Percentiles rank a stretch among this genome's conserved stretches.
Evolutionary conservation across 2,113 vertebrate genomes (phyloP).

Genomic region (Xyliphius kryptos): DNA sequence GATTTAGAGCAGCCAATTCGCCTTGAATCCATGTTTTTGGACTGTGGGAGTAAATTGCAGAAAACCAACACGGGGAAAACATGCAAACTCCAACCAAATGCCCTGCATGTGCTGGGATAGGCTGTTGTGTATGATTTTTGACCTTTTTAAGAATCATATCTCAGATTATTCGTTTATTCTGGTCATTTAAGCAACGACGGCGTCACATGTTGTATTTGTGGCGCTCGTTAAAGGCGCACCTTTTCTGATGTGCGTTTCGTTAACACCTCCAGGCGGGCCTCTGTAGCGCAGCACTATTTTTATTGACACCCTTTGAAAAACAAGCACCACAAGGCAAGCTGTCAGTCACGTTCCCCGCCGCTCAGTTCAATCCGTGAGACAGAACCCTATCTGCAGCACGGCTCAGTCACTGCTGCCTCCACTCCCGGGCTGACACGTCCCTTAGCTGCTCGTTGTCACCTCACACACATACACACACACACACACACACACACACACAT

Average conservation of each 20-base stretch:
- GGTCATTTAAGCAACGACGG: neutral
- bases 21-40: too few species aligned
- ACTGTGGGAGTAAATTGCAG: too few species aligned
- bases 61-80: too few species aligned
- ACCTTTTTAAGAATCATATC: neutral
- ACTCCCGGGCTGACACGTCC: constrained; percentile 41
- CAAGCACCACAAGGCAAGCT: constrained; percentile 44
- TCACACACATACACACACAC: constrained; percentile 33
- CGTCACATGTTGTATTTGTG: neutral
- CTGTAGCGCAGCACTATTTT: constrained; percentile 33
- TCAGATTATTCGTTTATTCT: neutral
- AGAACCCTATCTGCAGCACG: constrained; percentile 37
- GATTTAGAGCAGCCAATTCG: too few species aligned
- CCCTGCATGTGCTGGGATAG: too few species aligned
- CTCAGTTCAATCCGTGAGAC: constrained; percentile 34
- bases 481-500: constrained; percentile 35
- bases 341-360: constrained; percentile 33
- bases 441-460: constrained; percentile 43
- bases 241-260: constrained; percentile 24
- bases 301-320: constrained; percentile 47
- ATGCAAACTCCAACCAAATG: too few species aligned
- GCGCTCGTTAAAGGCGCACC: constrained; percentile 1
- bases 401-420: constrained; percentile 39
- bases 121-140: too few species aligned
- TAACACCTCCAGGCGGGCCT: constrained; percentile 28